Evolutionary conservation across 2,888 invertebrate species (phyloP).

Genomic region (Patella depressa): DNA sequence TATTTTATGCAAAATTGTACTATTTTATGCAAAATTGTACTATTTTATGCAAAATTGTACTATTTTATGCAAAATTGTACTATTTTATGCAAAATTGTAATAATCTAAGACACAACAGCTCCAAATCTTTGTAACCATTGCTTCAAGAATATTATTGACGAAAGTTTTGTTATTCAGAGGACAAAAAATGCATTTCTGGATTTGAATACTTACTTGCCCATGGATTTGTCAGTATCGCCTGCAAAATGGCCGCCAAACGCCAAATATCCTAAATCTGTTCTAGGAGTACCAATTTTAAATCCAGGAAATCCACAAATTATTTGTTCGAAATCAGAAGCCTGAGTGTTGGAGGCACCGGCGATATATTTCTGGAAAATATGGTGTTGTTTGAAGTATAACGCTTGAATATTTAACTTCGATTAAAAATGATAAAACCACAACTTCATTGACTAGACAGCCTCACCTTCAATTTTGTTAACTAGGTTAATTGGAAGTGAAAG

Average conservation of each 20-base stretch:
- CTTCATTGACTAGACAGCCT: neutral
- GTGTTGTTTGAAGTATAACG: no score
- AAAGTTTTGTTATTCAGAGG: no score
- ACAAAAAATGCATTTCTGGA: no score
- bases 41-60: no score
- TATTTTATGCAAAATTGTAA: no score
- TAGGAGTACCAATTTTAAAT: constrained; percentile 35
- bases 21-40: no score
- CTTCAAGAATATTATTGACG: no score
- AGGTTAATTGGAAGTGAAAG: neutral
- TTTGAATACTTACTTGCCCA: constrained; percentile 36
- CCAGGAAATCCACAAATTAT: constrained; percentile 48
- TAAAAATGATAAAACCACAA: neutral
- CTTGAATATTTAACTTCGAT: neutral
- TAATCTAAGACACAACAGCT: no score
- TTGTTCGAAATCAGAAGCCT: constrained; percentile 27
- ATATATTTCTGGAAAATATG: constrained; percentile 30
- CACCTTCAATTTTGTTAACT: neutral
- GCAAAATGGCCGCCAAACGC: constrained; percentile 41
- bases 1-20: no score
- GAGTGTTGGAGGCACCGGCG: constrained; percentile 33
- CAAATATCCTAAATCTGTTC: constrained; percentile 38
- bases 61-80: no score
- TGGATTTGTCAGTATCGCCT: constrained; percentile 34
- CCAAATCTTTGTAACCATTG: no score